Base-by-base conservation (phyloP, 1,140 invertebrate genomes). In the Drosophila nikananu region DNA sequence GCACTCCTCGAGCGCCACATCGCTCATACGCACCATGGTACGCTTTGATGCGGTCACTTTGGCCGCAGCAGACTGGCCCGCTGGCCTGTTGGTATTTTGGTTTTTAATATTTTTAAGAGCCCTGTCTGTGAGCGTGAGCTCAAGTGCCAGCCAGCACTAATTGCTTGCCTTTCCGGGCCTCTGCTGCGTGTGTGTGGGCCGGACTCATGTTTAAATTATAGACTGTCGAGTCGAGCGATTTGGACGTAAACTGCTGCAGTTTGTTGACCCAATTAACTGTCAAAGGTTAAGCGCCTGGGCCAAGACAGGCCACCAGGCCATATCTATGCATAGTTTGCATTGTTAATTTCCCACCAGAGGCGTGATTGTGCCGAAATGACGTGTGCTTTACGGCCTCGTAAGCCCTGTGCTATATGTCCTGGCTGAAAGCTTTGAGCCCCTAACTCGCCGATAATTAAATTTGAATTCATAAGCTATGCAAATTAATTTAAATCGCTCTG, bases 181-280 rank as follows among this genome's bases (percentile, higher is more conserved):
- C 54, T 35, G 27, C 19, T 25, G 23, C 25, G 9, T 49, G 41
- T 48, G 51, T 23, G 46, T 25, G 37, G 27, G 41, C 57, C 5
- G 37, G 44, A 68, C 44, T 78, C 51, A 74, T 74, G 77, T 59
- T 75, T 84, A 84, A 81, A 87, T 87, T 87, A 89, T 87, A 68
- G 79, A 77, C 73, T 65, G 77, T 73, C 66, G 77, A 79, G 54
- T 72, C 66, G 71, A 78, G 81, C 83, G 84, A 81, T 80, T 76
- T 58, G 59, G 21, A 39, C 37, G 51, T 63, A 80, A 74, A 77
- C 57, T 76, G 19, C 59, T 55, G 78, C 62, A 81, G 78, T 79
- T 81, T 79, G 78, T 73, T 84, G 81, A 84, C 84, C 86, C 81
- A 89, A 89, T 89, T 87, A 89, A 62, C 77, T 55, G 72, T 63